These are phyloP conservation scores for Sphinx pinastri DNA, from an alignment of 2,888 invertebrate genomes.

Conservation along the genomic window DNA sequence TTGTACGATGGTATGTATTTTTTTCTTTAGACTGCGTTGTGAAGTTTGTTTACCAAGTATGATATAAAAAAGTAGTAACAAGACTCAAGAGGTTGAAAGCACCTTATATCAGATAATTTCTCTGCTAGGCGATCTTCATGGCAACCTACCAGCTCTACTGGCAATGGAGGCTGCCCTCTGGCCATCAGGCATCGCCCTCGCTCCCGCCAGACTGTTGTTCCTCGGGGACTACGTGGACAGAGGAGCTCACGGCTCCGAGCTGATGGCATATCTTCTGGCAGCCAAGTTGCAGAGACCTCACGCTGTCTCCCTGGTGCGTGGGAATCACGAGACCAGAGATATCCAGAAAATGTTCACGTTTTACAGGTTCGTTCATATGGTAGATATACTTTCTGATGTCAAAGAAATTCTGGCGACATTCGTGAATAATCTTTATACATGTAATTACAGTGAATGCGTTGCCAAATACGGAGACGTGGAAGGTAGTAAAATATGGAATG, in stretches of 20 bases:
- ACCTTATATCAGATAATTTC: neutral
- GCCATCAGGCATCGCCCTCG: slow-evolving; percentile 86
- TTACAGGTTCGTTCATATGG: slow-evolving; percentile 76
- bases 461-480: slow-evolving; percentile 86
- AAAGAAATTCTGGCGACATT: too few species aligned
- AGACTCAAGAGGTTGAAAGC: too few species aligned
- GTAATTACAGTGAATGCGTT: slow-evolving; percentile 85
- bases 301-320: slow-evolving; percentile 86
- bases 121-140: slow-evolving; percentile 88
- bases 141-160: slow-evolving; percentile 87
- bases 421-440: neutral
- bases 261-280: slow-evolving; percentile 87
- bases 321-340: slow-evolving; percentile 90
- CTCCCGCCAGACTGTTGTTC: slow-evolving; percentile 87
- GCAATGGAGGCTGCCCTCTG: slow-evolving; percentile 88
- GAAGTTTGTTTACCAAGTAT: too few species aligned
- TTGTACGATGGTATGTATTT: too few species aligned
- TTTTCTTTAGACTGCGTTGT: too few species aligned
- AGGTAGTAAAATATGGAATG: slow-evolving; percentile 87
- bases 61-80: too few species aligned
- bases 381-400: too few species aligned
- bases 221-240: slow-evolving; percentile 92
- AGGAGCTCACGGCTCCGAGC: slow-evolving; percentile 87
- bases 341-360: slow-evolving; percentile 90
- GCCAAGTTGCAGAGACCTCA: slow-evolving; percentile 87